Evolutionary conservation across 1,140 invertebrate genomes (phyloP).

Genomic region (Zaprionus camerounensis): DNA sequence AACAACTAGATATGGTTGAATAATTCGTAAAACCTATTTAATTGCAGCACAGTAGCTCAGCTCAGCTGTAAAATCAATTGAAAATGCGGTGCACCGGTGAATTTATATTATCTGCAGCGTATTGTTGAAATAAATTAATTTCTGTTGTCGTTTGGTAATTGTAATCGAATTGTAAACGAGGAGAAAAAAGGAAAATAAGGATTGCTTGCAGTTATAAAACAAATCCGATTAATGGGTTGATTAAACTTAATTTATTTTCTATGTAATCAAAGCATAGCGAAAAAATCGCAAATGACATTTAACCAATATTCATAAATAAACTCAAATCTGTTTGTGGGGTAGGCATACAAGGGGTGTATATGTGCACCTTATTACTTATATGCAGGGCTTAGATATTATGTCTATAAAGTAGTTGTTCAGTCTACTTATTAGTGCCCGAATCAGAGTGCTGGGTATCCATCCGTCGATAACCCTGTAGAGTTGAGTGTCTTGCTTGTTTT

Average conservation of each 20-base stretch:
- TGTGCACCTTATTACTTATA: no score
- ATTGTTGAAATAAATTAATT: conserved; percentile 78
- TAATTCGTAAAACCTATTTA: conserved; percentile 37
- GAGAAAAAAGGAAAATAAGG: conserved; percentile 19
- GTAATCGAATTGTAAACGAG: conserved; percentile 38
- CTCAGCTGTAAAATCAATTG: conserved; percentile 72
- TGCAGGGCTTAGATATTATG: no score
- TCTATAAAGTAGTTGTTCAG: no score
- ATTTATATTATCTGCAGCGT: conserved; percentile 70
- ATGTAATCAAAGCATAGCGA: conserved; percentile 39
- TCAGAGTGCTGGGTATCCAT: neutral
- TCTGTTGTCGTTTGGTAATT: conserved; percentile 42
- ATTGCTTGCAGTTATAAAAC: conserved; percentile 33
- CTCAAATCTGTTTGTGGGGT: neutral
- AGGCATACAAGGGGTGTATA: neutral
- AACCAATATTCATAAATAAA: conserved; percentile 50
- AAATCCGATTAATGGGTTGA: conserved; percentile 76
- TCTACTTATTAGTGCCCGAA: neutral
- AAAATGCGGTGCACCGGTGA: conserved; percentile 65
- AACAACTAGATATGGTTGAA: conserved; percentile 24
- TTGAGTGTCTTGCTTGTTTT: neutral
- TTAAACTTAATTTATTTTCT: conserved; percentile 73
- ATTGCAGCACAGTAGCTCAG: conserved; percentile 28
- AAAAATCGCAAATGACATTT: conserved; percentile 41
- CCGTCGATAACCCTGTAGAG: neutral